Percentiles rank a stretch among this genome's conserved stretches.
phyloP scores from a whole-genome alignment of 2,797 vertebrate genomes.

The Arrhamphus sclerolepis region DNA sequence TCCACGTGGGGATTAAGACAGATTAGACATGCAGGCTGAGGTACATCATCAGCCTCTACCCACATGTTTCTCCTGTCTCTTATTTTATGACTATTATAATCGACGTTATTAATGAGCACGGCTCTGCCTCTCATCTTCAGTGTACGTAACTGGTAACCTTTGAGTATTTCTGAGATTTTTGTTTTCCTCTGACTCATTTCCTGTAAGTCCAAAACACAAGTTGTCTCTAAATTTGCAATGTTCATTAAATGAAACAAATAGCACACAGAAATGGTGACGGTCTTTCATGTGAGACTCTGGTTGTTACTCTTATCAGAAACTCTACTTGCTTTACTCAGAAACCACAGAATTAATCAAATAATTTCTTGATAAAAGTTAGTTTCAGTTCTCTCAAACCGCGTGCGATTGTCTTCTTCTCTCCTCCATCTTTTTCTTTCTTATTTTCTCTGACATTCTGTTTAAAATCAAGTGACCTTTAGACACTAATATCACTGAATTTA shows the following conservation, averaged over 20 bases:
- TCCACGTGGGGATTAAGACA: too few species aligned
- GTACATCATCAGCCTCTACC: neutral
- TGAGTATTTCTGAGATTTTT: too few species aligned
- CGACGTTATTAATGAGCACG: too few species aligned
- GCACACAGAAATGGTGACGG: neutral
- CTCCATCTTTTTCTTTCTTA: neutral
- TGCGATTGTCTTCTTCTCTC: neutral
- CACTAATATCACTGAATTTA: neutral
- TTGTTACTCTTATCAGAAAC: constrained; percentile 8
- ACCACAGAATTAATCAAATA: constrained; percentile 17
- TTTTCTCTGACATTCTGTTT: neutral
- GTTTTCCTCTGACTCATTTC: too few species aligned
- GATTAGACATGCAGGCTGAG: too few species aligned
- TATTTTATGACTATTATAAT: too few species aligned
- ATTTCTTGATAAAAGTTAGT: constrained; percentile 23
- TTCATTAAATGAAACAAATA: neutral
- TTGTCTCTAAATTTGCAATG: too few species aligned
- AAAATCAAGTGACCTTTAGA: too few species aligned
- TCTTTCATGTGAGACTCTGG: neutral
- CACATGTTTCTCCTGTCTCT: neutral
- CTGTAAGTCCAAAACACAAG: neutral
- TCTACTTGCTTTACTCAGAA: constrained; percentile 1
- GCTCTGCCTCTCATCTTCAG: too few species aligned
- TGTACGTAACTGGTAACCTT: too few species aligned
- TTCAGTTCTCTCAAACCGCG: constrained; percentile 26